Base-by-base conservation (phyloP, 2,797 vertebrate genomes). In the Sebastiscus tertius region DNA sequence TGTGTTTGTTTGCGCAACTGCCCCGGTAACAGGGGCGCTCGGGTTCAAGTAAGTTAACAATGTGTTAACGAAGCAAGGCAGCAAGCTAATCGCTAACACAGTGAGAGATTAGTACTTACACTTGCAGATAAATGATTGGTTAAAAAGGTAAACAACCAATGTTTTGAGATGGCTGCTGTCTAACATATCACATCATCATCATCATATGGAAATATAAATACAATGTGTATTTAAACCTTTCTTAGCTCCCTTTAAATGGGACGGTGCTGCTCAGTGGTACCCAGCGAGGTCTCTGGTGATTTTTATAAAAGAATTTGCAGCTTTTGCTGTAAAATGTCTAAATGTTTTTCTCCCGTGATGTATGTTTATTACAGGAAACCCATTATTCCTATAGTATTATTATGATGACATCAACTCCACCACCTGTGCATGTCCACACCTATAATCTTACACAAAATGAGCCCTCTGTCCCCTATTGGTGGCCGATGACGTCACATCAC, bases 401-500 rank as follows among this genome's bases (percentile, higher is more conserved):
- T 27, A 26, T 60, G 5, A 69, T 60, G 39, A 42, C 52, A 58
- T 64, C 36, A 59, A 20, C 14, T 31, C 54, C 63, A 34, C 6
- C 27, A 68, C 29, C 59, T 59, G 27, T 39, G 52, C 56, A 52
- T 7, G 27, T 31, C 3, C 55, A 39, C 64, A 79, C 29, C 59
- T 24, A n/a, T 6, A 52, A 8, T 20, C 49, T n/a, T 8, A 8
- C 33, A 63, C 49, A 65, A 65, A 27, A 81, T 42, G 7, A 24
- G 26, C 58, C 49, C 64, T 82, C 80, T 80, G 20, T 59, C 72
- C 20, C 24, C 59, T 73, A 71, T 49, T 80, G 74, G 82, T 66
- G 64, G 69, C 66, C 2, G 75, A 60, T 88, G 88, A 87, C 83
- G 76, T 91, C 83, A 89, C 85, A 81, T 91, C 83, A 89, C 20